Base-by-base conservation (phyloP, 2,113 vertebrate genomes). In the Pelusios castaneus region DNA sequence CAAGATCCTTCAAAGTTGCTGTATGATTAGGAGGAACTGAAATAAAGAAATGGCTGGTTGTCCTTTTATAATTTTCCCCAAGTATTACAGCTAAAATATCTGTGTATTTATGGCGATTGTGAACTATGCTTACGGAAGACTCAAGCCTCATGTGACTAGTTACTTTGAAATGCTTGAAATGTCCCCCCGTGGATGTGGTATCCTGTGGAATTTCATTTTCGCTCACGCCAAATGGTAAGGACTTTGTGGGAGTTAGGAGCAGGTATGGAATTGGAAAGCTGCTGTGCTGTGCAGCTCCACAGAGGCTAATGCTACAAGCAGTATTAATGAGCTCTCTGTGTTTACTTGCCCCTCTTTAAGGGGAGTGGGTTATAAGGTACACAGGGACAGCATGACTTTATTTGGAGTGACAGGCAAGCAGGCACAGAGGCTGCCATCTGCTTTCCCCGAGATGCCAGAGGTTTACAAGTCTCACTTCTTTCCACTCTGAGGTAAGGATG, bases 221-320 rank as follows among this genome's bases (percentile, higher is more conserved):
- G 77, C 17, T 88, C 12, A 27, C 41, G 60, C 41, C 49, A 45
- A 10, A 34, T 55, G 56, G 24, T 2, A 0, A 29, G 0, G 1
- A 24, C 21, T 41, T 6, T 54, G 4, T 49, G 78, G 85, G 76
- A 12, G 19, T 80, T 34, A 79, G 80, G 49, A 91, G 12, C 10
- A 58, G 41, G 76, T 80, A 82, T 0, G 1, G 51, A 87, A 55
- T 47, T 1, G 21, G 4, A 13, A 91, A 75, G 49, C 0, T 0
- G n/a, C 6, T 12, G 87, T 2, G 3, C 1, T 1, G 1, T 45
- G 63, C 34, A 19, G 2, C 83, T 2, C 10, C 17, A 1, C 52
- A 77, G 87, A 63, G 92, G 60, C 79, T 80, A 13, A 43, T 85
- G 8, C 19, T 49, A 19, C 73, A 45, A 73, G 38, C 22, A 41